Evolutionary conservation across 2,888 invertebrate genomes (phyloP), one percentile per base, ranked within the genome.

Genomic region (Xestia ashworthii): DNA sequence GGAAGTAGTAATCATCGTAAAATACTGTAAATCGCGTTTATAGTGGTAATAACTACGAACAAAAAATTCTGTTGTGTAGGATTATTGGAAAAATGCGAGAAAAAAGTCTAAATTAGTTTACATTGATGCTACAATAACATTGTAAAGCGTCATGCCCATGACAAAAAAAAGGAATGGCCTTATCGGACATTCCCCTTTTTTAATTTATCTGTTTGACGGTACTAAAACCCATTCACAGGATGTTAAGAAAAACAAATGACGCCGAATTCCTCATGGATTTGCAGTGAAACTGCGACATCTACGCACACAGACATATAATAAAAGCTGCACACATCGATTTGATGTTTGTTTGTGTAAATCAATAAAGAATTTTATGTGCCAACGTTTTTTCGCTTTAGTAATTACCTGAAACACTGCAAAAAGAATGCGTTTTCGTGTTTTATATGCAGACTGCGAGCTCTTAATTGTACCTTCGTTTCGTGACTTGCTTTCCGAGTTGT

Each of bases 401-500:
- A 92, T 93, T 93, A 92, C 90, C 88, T 92, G 89, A 89, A 91
- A 89, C 89, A 88, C 81, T 90, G 88, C 89, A 87, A 83, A 88
- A 90, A 91, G 93, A 93, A 94, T 93, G 92, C 93, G 90, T 91
- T 91, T 91, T 90, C 92, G 92, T 92, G 92, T 89, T 94, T 94
- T 93, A 92, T 94, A 94, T 94, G 94, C 94, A 92, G 92, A 90
- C 94, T 90, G 92, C 91, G 91, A 92, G 90, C 92, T 94, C 93
- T 93, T 95, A 95, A 95, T 95, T 95, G 93, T 93, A 92, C 93
- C 91, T 91, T 89, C 86, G 90, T 91, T 94, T 93, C 95, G 95
- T 95, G 95, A 94, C 95, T 93, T 89, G 94, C 88, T 91, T 93
- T 87, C 90, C 77, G 85, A 93, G 89, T 90, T 91, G 89, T 90